Evolutionary conservation across 1,140 invertebrate species (phyloP).

Genomic region (Euwallacea fornicatus): DNA sequence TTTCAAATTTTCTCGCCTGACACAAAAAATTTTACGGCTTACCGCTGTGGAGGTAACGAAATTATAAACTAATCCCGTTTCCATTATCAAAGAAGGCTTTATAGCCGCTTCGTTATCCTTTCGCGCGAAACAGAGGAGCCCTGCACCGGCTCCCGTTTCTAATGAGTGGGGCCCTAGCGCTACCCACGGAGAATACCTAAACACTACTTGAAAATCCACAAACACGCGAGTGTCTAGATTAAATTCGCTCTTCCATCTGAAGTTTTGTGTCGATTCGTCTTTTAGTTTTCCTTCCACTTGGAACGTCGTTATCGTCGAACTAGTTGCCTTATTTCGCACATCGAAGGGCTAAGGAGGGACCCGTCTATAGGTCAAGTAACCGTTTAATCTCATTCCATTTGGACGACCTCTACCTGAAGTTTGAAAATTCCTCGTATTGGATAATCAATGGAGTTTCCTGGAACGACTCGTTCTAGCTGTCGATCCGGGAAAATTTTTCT

Average conservation of each 20-base stretch:
- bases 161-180: conserved; percentile 43
- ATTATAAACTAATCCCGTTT: conserved; percentile 48
- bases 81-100: conserved; percentile 48
- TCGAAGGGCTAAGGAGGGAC: too few species aligned
- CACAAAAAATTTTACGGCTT: conserved; percentile 21
- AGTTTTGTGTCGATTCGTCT: conserved; percentile 54
- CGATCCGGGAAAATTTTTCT: too few species aligned
- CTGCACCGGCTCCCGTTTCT: conserved; percentile 35
- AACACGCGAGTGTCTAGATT: conserved; percentile 50
- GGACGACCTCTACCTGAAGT: too few species aligned
- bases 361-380: too few species aligned
- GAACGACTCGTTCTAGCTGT: too few species aligned
- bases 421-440: too few species aligned
- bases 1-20: neutral
- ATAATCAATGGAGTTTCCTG: too few species aligned
- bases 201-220: conserved; percentile 54
- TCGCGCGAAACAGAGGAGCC: conserved; percentile 37
- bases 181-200: conserved; percentile 51
- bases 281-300: conserved; percentile 50
- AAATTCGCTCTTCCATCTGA: conserved; percentile 48
- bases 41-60: conserved; percentile 35
- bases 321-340: too few species aligned
- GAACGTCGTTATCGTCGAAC: conserved; percentile 52
- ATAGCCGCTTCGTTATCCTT: conserved; percentile 47
- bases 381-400: too few species aligned